phyloP scores from a whole-genome alignment of 1,140 invertebrate genomes.

The roundworm (Caenorhabditis elegans) region WBcel235 BX284603.4:6347501-6348000 shows the following conservation, averaged over 20 bases:
- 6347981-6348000: not conserved
- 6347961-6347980: slow-evolving; percentile 1
- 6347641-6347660: not conserved
- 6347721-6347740: not conserved
- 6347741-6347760: not conserved
- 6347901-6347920: slow-evolving; percentile 34
- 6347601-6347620: too few species aligned
- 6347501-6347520: not conserved
- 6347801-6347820: slow-evolving; percentile 34
- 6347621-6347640: not conserved
- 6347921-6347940: slow-evolving; percentile 32
- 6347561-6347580: too few species aligned
- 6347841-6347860: slow-evolving; percentile 19
- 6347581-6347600: too few species aligned
- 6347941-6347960: not conserved
- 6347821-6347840: slow-evolving; percentile 28
- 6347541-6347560: too few species aligned
- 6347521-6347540: too few species aligned
- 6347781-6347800: slow-evolving; percentile 1
- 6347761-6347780: not conserved
- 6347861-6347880: not conserved
- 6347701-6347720: not conserved
- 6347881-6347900: slow-evolving; percentile 29
- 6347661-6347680: not conserved
- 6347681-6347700: not conserved